Evolutionary conservation across 2,113 vertebrate species (phyloP), one percentile per base, ranked within the genome.

Genomic region (Empidonax traillii): DNA sequence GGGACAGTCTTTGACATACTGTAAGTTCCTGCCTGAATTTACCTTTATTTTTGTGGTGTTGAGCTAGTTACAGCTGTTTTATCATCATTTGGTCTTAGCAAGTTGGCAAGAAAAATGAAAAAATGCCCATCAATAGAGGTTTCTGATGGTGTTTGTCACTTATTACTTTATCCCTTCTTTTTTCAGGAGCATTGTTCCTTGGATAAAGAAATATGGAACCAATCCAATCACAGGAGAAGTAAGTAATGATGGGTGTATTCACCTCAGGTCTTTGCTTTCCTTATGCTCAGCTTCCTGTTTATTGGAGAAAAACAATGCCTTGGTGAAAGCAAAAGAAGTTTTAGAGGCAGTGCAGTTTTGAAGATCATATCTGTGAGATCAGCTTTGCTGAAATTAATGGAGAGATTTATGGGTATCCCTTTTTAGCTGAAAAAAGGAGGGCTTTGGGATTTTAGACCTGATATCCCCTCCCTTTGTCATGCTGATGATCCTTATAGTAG

Each of bases 121-220:
- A 59, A 59, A 8, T 24, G 9, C 24, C 25, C 17, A 12, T 88
- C 27, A 8, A 4, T 0, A 30, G 41, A 65, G 14, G 4, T 52
- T 95, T 78, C 46, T 67, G 35, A 9, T 68, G 46, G 14, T 23
- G 6, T 41, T 67, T 63, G 20, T 85, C 6, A 39, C 22, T 3
- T 74, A 14, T 31, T 49, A 1, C 12, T 27, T 76, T 61, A 43
- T 88, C 44, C 61, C 46, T 47, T 91, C 30, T 92, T 9, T 84
- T 73, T 97, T 71, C 90, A 99, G 99, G 98, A 99, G 98, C 96
- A 99, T 99, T 31, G 95, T 99, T 82, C 99, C 99, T 4, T 99
- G 99, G 99, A 99, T 99, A 94, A 99, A 99, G 98, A 99, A 98
- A 93, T 99, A 98, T 1, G 99, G 99, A 20, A 99, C 99, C 27